Conservation (phyloP, 2,797 vertebrate genomes). For the Sylvia borin region DNA sequence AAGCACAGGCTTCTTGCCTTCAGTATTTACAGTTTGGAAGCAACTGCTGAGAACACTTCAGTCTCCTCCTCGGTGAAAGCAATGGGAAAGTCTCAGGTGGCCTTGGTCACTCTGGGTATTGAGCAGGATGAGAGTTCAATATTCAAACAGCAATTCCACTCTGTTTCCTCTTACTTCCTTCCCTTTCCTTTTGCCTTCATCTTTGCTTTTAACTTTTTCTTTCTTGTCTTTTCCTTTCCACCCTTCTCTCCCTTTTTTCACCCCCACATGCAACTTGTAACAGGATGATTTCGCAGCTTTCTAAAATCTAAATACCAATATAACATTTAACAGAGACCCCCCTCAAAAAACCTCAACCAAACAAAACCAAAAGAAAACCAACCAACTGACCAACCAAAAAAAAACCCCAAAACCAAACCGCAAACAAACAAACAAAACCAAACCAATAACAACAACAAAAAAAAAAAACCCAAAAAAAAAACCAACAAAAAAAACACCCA, state of each 20-base stretch:
- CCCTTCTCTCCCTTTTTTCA: rapidly evolving
- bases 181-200: not conserved
- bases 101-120: not conserved
- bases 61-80: not conserved
- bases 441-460: no score
- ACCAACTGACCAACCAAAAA: not conserved
- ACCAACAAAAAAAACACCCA: not conserved
- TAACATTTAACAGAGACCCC: not conserved
- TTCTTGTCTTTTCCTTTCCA: not conserved
- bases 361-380: not conserved
- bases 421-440: no score
- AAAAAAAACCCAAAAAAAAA: not conserved
- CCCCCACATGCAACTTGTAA: not conserved
- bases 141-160: not conserved
- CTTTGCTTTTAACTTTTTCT: not conserved
- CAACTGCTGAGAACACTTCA: not conserved
- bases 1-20: not conserved
- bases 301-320: not conserved
- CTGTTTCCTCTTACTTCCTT: not conserved
- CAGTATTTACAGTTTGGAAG: not conserved
- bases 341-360: not conserved
- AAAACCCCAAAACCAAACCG: no score
- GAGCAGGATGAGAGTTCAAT: not conserved
- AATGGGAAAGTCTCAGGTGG: not conserved
- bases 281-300: not conserved